Percentiles rank a stretch among this genome's conserved stretches.
phyloP scores from a whole-genome alignment of 2,888 invertebrate species.

The Rhorus exstirpatorius region DNA sequence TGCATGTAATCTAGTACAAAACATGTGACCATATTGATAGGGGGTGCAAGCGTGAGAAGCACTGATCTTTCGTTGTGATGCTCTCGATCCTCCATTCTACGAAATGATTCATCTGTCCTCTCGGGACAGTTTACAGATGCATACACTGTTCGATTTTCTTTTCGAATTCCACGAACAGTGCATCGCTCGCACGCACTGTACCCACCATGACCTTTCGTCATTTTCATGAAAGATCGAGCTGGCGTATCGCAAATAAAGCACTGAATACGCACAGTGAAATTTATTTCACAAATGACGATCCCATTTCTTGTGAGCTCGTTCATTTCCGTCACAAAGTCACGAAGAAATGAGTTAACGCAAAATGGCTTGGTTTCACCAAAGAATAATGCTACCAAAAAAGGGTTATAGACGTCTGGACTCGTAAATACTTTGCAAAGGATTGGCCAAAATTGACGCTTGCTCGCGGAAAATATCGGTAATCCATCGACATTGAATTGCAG shows the following conservation, averaged over 20 bases:
- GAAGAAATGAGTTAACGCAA: conserved; percentile 34
- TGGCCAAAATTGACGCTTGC: conserved; percentile 65
- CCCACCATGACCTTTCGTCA: conserved; percentile 55
- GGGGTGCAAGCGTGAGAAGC: conserved; percentile 39
- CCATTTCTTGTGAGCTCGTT: conserved; percentile 48
- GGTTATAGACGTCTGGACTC: conserved; percentile 50
- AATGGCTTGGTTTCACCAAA: conserved; percentile 58
- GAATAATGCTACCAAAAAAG: conserved; percentile 65
- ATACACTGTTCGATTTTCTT: conserved; percentile 35
- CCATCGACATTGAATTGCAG: conserved; percentile 62
- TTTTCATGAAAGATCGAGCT: conserved; percentile 59
- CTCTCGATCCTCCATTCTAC: conserved; percentile 18
- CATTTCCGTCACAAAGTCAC: conserved; percentile 56
- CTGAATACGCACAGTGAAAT: conserved; percentile 46
- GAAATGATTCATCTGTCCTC: neutral
- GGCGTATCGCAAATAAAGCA: conserved; percentile 65
- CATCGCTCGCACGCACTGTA: conserved; percentile 61
- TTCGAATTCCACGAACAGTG: conserved; percentile 20
- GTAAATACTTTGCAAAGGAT: conserved; percentile 62
- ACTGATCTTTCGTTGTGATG: conserved; percentile 58
- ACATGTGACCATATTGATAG: conserved; percentile 39
- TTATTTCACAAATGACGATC: conserved; percentile 11
- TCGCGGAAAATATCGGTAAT: conserved; percentile 59
- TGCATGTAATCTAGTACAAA: conserved; percentile 70
- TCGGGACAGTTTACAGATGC: no score